Base-by-base conservation (phyloP, 2,888 invertebrate species). In the Cylloceria caligata region DNA sequence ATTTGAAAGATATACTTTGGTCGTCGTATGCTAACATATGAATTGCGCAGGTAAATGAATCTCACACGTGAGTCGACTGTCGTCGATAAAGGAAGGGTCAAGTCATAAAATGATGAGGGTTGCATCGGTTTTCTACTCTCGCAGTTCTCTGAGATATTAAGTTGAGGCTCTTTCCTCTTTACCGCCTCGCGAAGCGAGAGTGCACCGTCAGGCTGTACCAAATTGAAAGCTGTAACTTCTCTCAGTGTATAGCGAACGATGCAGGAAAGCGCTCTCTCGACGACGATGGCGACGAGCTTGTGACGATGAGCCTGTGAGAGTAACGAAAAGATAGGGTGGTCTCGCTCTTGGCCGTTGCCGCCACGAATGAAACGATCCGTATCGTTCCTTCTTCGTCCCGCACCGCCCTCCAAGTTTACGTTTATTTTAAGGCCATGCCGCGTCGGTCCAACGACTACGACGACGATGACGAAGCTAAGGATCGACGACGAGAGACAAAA, bases 211-310 rank as follows among this genome's bases (percentile, higher is more conserved):
- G 88, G 87, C 88, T 81, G 86, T 85, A 88, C 89, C 87, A 89
- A 89, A 90, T 90, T 89, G 89, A 89, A 90, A 89, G 88, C 88
- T 88, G 89, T 89, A 89, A 90, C 88, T 89, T 78, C 88, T 88
- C 88, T 83, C 83, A 85, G 83, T 80, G 83, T 85, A n/a, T n/a
- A 86, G 74, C 79, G 71, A 71, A 75, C 65, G 60, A 19, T 39
- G 75, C 65, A 36, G 24, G 36, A 71, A 72, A 82, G 57, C 80
- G 80, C 57, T 80, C 71, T 75, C 75, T 57, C 49, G 75, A 80
- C 75, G 65, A 80, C 49, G 75, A 71, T 49, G 65, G n/a, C 47
- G 39, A 77, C 52, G 52, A 73, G 49, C 45, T 16, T 36, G 71
- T 60, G 74, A 76, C 73, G 76, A 77, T 69, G 77, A 74, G 73